Evolutionary conservation across 2,113 vertebrate species (phyloP), one percentile per base, ranked within the genome.

Genomic region (Mastomys coucha): DNA sequence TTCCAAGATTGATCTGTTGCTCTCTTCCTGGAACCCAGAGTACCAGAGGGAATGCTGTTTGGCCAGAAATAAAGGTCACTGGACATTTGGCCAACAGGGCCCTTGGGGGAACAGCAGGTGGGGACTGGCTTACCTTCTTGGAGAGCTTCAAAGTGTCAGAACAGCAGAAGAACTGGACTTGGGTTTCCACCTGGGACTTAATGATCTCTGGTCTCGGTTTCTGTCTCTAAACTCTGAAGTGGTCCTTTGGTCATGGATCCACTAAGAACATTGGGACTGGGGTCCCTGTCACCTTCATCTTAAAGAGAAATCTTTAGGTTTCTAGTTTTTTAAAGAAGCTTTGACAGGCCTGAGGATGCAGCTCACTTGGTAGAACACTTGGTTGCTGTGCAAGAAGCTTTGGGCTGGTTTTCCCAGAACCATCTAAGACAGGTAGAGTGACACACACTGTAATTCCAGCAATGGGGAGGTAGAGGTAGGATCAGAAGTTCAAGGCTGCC

Each of bases 281-380:
- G 31, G 19, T 75, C 33, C 16, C 24, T 69, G 39, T 63, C 39
- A 49, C 69, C 81, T 77, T 24, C 5, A 0, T 49, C 89, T 95
- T 76, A 92, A 90, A 93, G 42, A 88, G 49, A 88, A 95, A 88
- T 2, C 6, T 17, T 1, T 20, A 85, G 2, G 24, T 77, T 89
- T 89, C 70, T 51, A 80, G n/a, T 94, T 77, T 94, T 77, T 77
- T 91, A 65, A 89, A 91, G 58, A 69, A 36, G 12, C 60, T 91
- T 94, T 65, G 9, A 9, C 75, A 24, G 45, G 65, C 11, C 9
- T 20, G 63, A 31, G 63, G 4, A 1, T 7, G 9, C 10, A 69
- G 17, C 7, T 69, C 31, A 33, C 84, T 22, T 36, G 42, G 58
- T 85, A 39, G 58, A 65, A 39, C 39, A 14, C 39, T 45, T 65